Evolutionary conservation across 2,797 vertebrate genomes (phyloP).

Genomic region (Rhabdomys pumilio): DNA sequence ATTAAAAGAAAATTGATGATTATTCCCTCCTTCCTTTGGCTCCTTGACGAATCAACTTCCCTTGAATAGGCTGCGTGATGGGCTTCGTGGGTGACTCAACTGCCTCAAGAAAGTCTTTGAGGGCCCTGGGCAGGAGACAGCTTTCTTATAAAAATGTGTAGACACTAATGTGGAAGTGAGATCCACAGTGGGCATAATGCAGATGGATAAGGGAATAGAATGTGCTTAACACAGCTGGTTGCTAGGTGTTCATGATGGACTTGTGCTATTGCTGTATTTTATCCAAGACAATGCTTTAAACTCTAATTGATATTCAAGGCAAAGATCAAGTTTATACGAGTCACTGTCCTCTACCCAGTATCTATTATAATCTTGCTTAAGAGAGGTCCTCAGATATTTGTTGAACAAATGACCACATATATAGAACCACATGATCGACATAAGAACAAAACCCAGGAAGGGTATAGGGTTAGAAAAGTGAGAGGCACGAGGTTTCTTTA

Average conservation of each 20-base stretch:
- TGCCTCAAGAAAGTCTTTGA: background rate
- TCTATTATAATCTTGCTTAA: background rate
- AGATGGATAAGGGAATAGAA: background rate
- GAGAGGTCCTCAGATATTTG: background rate
- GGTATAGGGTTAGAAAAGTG: background rate
- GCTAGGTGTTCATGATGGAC: too few relatives aligned
- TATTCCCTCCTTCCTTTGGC: background rate
- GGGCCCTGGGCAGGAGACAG: background rate
- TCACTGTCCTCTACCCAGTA: background rate
- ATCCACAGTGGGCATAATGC: background rate
- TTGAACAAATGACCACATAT: background rate
- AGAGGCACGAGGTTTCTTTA: background rate
- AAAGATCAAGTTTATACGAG: background rate
- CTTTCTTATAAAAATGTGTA: background rate
- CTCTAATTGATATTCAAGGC: background rate
- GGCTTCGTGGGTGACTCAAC: background rate
- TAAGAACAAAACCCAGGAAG: background rate
- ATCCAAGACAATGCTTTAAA: background rate
- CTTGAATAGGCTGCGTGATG: background rate
- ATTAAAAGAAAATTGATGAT: background rate
- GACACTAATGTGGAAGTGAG: background rate
- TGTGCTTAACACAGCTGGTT: too few relatives aligned
- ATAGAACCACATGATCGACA: background rate
- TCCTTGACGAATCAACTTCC: background rate
- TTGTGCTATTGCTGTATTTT: background rate